Evolutionary conservation across 2,888 invertebrate species (phyloP).

Genomic region (Hydraecia micacea): DNA sequence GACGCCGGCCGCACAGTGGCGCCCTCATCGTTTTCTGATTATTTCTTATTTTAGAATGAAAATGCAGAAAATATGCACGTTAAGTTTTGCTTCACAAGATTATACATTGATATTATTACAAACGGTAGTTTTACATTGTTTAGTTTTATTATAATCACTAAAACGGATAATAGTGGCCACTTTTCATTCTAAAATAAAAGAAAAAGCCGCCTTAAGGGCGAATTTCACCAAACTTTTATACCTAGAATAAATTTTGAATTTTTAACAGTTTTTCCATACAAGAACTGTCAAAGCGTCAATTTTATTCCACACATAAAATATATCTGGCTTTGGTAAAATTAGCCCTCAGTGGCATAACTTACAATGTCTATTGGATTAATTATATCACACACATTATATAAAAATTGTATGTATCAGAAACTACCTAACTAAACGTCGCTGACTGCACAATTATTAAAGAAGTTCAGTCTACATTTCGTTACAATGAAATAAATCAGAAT

Average conservation of each 20-base stretch:
- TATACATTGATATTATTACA: no score
- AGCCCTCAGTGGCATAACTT: neutral
- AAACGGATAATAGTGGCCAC: no score
- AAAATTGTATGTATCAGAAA: slow-evolving; percentile 14
- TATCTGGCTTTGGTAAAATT: no score
- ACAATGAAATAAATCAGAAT: slow-evolving; percentile 43
- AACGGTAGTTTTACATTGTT: no score
- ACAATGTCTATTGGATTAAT: slow-evolving; percentile 10
- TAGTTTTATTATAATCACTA: no score
- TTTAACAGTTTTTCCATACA: neutral
- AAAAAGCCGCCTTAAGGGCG: no score
- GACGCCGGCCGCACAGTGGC: no score
- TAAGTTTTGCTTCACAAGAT: no score
- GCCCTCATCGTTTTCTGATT: no score
- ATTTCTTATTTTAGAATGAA: no score
- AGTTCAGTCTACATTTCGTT: slow-evolving; percentile 59
- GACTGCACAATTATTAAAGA: slow-evolving; percentile 37
- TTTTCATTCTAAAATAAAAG: no score
- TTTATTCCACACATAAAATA: neutral
- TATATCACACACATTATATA: neutral
- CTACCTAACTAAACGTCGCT: slow-evolving; percentile 18
- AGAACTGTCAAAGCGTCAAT: neutral
- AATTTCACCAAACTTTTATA: neutral
- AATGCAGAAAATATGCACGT: no score
- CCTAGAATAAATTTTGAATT: neutral